Conservation (phyloP, 2,797 vertebrate species). For the Cyprinella venusta region DNA sequence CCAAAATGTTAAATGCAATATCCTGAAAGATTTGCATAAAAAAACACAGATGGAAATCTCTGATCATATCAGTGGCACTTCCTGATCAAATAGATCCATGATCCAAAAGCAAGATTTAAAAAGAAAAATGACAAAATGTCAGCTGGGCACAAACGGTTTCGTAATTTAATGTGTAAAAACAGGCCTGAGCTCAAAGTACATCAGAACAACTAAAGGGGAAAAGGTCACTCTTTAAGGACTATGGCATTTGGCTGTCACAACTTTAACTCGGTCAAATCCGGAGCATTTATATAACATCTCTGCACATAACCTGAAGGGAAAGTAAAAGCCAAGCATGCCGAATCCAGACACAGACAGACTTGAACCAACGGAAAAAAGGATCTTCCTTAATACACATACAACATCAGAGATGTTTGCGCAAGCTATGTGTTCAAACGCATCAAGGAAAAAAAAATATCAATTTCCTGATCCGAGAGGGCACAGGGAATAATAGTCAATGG, state of each 20-base stretch:
- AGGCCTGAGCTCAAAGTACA: not conserved
- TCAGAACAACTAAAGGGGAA: not conserved
- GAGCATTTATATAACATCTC: constrained; percentile 30
- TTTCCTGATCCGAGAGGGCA: constrained; percentile 1
- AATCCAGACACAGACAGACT: not conserved
- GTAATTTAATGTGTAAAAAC: not conserved
- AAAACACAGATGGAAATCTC: not conserved
- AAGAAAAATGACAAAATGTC: not conserved
- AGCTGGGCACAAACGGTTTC: not conserved
- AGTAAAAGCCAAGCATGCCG: not conserved
- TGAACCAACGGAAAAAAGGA: not conserved
- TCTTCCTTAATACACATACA: not conserved
- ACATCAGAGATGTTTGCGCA: not conserved
- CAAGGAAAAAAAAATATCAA: not conserved
- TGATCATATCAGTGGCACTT: not conserved
- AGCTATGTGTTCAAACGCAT: not conserved
- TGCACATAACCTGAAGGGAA: constrained; percentile 15
- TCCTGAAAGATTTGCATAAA: not conserved
- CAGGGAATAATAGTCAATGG: not conserved
- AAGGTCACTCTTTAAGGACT: constrained; percentile 9
- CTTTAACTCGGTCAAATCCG: constrained; percentile 18
- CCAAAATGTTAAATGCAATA: not conserved
- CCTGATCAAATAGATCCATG: not conserved
- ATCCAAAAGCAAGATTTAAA: not conserved
- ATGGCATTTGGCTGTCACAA: constrained; percentile 18